phyloP scores from a whole-genome alignment of 2,797 vertebrate genomes.

The Decapterus maruadsi region DNA sequence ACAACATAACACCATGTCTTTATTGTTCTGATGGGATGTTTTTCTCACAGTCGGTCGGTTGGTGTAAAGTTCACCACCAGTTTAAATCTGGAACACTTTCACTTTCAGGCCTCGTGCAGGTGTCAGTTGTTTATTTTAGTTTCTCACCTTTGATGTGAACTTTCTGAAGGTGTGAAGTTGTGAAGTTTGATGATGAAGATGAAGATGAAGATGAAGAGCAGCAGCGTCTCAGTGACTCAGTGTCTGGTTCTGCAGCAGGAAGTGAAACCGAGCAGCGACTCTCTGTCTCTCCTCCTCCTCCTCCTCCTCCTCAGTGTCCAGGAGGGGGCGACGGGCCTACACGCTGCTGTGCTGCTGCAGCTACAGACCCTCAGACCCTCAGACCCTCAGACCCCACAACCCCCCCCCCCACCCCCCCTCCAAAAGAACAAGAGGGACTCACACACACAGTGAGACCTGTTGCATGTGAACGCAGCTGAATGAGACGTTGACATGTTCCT shows the following conservation, averaged over 20 bases:
- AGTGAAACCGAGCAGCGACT: neutral
- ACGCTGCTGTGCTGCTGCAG: constrained; percentile 3
- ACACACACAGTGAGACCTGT: constrained; percentile 7
- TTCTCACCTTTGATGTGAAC: neutral
- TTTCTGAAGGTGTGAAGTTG: too few relatives aligned
- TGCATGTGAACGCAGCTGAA: constrained; percentile 3
- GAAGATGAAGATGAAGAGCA: neutral
- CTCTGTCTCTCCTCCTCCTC: neutral
- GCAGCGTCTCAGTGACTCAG: neutral
- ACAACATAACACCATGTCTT: too few relatives aligned
- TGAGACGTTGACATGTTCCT: too few relatives aligned
- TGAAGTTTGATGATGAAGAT: too few relatives aligned
- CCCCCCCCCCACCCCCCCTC: too few relatives aligned
- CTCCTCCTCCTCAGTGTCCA: constrained; percentile 57
- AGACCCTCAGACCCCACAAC: neutral
- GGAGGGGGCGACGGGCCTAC: constrained; percentile 75
- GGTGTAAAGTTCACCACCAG: too few relatives aligned
- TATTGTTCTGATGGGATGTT: too few relatives aligned
- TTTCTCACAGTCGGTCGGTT: too few relatives aligned
- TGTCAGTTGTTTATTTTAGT: neutral
- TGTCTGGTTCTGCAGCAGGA: neutral
- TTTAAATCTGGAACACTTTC: too few relatives aligned
- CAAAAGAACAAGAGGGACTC: too few relatives aligned
- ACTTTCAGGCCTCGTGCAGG: neutral
- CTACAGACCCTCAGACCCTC: neutral